Conservation (phyloP, 2,888 invertebrate genomes). For the Argynnis bischoffii region DNA sequence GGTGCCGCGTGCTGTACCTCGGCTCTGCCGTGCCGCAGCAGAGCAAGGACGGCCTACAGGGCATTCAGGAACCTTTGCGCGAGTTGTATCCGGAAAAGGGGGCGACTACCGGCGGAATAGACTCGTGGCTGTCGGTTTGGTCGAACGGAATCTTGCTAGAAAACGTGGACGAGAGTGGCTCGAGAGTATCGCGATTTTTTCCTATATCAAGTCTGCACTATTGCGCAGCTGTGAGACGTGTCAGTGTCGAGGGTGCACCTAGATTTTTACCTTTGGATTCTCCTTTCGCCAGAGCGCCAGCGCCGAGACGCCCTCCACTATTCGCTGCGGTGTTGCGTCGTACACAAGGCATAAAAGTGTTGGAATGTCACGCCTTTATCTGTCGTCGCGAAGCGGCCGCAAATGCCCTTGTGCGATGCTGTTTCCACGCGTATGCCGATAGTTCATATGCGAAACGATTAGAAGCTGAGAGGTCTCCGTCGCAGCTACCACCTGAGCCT, state of each 20-base stretch:
- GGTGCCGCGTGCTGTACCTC: conserved; percentile 97
- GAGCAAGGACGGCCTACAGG: conserved; percentile 98
- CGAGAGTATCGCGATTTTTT: conserved; percentile 96
- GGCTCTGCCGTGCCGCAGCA: conserved; percentile 98
- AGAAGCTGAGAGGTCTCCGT: conserved; percentile 83
- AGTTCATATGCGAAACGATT: conserved; percentile 94
- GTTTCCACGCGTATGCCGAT: conserved; percentile 98
- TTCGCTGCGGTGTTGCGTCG: conserved; percentile 98
- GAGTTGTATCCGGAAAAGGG: conserved; percentile 98
- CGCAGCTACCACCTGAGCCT: conserved; percentile 64
- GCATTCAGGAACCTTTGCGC: conserved; percentile 97
- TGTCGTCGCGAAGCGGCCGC: conserved; percentile 98
- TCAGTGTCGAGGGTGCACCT: conserved; percentile 88
- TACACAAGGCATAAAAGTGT: conserved; percentile 97
- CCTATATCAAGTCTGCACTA: conserved; percentile 97
- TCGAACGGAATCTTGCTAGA: conserved; percentile 97
- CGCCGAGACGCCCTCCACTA: conserved; percentile 96
- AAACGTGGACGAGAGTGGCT: conserved; percentile 97
- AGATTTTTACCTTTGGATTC: conserved; percentile 97
- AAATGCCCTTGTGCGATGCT: conserved; percentile 97
- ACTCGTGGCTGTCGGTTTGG: conserved; percentile 98
- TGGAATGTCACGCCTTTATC: conserved; percentile 99
- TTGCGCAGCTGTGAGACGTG: conserved; percentile 96
- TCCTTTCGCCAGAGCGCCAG: conserved; percentile 95
- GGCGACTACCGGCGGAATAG: conserved; percentile 93